Evolutionary conservation across 2,888 invertebrate species (phyloP).

Genomic region (Zeuzera pyrina): DNA sequence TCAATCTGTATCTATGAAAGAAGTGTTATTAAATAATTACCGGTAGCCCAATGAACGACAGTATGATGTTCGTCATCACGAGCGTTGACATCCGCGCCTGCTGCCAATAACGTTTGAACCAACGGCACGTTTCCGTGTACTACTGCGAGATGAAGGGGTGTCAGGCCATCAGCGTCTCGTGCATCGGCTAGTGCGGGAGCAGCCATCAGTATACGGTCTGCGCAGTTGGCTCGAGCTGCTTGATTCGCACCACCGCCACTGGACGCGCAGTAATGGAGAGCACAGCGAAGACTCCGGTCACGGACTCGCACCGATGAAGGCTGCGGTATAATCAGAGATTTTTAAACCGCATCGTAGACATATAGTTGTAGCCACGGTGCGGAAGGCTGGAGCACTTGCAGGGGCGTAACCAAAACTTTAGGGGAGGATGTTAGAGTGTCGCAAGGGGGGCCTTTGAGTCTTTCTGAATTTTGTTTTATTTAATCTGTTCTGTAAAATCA

Average conservation of each 20-base stretch:
- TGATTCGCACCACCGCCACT: conserved; percentile 80
- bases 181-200: conserved; percentile 90
- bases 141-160: conserved; percentile 95
- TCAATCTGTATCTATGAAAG: conserved; percentile 21
- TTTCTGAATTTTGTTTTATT: too few relatives aligned
- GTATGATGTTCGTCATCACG: conserved; percentile 96
- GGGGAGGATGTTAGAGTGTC: too few relatives aligned
- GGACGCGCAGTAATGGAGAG: conserved; percentile 94
- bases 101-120: conserved; percentile 88
- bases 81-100: conserved; percentile 91
- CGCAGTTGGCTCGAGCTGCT: conserved; percentile 90
- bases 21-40: conserved; percentile 74
- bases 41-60: conserved; percentile 98
- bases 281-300: conserved; percentile 88
- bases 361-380: too few relatives aligned
- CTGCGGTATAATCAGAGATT: too few relatives aligned
- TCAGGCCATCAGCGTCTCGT: conserved; percentile 94
- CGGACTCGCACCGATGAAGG: conserved; percentile 75
- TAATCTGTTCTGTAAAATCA: too few relatives aligned
- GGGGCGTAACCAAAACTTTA: too few relatives aligned
- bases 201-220: conserved; percentile 86
- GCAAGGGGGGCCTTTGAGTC: too few relatives aligned
- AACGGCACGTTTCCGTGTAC: conserved; percentile 92
- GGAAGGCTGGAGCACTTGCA: too few relatives aligned
- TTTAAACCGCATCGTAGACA: too few relatives aligned